phyloP scores from a whole-genome alignment of 2,797 vertebrate species.

The Argentina silus region DNA sequence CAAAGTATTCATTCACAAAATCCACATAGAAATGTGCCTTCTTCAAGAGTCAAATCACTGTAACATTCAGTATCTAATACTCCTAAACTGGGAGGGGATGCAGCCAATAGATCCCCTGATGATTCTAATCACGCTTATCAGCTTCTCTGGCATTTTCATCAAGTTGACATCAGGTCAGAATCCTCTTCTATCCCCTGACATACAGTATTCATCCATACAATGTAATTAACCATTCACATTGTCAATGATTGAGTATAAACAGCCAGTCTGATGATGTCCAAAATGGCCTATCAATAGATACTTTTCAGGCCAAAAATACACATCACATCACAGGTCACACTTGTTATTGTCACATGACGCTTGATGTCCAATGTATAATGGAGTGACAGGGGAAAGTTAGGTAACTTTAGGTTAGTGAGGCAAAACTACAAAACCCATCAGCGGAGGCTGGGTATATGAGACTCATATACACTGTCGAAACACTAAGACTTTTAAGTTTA shows the following conservation, averaged over 20 bases:
- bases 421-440: constrained; percentile 33
- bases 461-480: too few relatives aligned
- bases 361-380: too few relatives aligned
- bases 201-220: too few relatives aligned
- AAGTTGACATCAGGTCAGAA: neutral
- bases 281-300: constrained; percentile 2
- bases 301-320: constrained; percentile 33
- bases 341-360: constrained; percentile 27
- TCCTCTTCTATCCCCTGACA: too few relatives aligned
- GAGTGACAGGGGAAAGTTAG: too few relatives aligned
- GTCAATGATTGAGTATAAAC: neutral
- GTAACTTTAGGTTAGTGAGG: constrained; percentile 36
- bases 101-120: neutral
- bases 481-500: constrained; percentile 29
- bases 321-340: constrained; percentile 37
- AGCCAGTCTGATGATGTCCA: neutral
- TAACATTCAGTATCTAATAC: too few relatives aligned
- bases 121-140: neutral
- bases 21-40: neutral
- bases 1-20: neutral
- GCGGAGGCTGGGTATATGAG: neutral
- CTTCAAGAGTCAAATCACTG: too few relatives aligned
- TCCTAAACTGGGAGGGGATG: neutral
- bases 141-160: neutral
- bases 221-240: neutral